These are phyloP conservation scores for Sinocyclocheilus grahami DNA, from an alignment of 2,113 vertebrate species.

Conservation along the genomic window DNA sequence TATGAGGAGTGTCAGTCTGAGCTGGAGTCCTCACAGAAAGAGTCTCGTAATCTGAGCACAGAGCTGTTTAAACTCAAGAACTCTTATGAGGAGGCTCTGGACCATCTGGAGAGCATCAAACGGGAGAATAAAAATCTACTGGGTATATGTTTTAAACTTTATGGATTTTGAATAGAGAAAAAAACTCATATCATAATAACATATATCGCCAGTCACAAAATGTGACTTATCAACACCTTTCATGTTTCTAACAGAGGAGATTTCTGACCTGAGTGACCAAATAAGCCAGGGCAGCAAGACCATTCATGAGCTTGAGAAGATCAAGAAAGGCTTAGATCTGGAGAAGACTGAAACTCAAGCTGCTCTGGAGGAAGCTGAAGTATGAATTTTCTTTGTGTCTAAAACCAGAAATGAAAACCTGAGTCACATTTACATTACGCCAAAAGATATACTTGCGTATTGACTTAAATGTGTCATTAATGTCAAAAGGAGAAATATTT, in stretches of 20 bases:
- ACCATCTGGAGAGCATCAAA: constrained; percentile 88
- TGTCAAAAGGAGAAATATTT: background rate
- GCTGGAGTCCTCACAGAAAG: constrained; percentile 87
- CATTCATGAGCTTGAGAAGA: constrained; percentile 92
- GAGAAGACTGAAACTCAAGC: constrained; percentile 92
- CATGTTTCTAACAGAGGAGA: constrained; percentile 83
- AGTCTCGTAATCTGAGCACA: constrained; percentile 85
- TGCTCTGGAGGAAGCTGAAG: constrained; percentile 92
- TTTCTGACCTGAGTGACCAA: constrained; percentile 88
- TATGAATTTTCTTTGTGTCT: constrained; percentile 57
- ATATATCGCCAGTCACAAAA: background rate
- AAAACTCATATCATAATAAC: background rate
- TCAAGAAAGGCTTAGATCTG: constrained; percentile 86
- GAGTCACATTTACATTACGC: background rate
- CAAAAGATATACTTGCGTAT: background rate
- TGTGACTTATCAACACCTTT: background rate
- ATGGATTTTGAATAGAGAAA: background rate
- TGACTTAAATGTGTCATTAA: background rate
- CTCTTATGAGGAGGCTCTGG: constrained; percentile 87
- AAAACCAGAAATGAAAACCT: background rate
- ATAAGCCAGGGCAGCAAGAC: constrained; percentile 86
- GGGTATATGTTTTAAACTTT: constrained; percentile 71
- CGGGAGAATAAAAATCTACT: constrained; percentile 96
- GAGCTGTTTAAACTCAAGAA: constrained; percentile 95
- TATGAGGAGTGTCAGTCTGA: constrained; percentile 88